Evolutionary conservation across 2,797 vertebrate genomes (phyloP).

Genomic region (Hypotaenidia philippensis): DNA sequence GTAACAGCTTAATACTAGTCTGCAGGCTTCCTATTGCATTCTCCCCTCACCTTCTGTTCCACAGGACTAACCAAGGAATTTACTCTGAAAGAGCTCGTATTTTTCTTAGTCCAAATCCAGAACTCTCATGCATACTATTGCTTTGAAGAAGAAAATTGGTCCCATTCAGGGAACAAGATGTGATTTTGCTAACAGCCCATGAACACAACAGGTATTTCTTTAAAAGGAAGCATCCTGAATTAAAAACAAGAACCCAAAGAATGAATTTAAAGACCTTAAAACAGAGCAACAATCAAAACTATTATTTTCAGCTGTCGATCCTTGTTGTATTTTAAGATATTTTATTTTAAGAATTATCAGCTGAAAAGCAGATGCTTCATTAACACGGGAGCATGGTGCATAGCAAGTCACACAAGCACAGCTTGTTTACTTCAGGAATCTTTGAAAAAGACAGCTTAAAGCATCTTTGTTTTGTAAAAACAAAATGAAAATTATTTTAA

Average conservation of each 20-base stretch:
- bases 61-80: neutral
- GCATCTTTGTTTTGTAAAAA: neutral
- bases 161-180: neutral
- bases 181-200: slow-evolving; percentile 4
- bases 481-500: neutral
- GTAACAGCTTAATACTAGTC: neutral
- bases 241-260: slow-evolving; percentile 14
- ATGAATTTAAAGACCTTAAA: neutral
- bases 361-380: neutral
- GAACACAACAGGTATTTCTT: neutral
- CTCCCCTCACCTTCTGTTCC: neutral
- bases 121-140: neutral
- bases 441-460: neutral
- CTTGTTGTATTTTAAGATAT: neutral
- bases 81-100: neutral
- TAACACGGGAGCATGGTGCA: neutral
- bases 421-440: neutral
- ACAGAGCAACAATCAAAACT: neutral
- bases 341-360: neutral
- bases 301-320: neutral
- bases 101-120: neutral
- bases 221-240: slow-evolving; percentile 1
- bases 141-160: slow-evolving; percentile 20
- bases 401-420: neutral
- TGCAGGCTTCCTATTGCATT: neutral